Percentiles rank a stretch among this genome's conserved stretches.
phyloP scores from a whole-genome alignment of 2,888 invertebrate species.

The Acanthoscelides obtectus region DNA sequence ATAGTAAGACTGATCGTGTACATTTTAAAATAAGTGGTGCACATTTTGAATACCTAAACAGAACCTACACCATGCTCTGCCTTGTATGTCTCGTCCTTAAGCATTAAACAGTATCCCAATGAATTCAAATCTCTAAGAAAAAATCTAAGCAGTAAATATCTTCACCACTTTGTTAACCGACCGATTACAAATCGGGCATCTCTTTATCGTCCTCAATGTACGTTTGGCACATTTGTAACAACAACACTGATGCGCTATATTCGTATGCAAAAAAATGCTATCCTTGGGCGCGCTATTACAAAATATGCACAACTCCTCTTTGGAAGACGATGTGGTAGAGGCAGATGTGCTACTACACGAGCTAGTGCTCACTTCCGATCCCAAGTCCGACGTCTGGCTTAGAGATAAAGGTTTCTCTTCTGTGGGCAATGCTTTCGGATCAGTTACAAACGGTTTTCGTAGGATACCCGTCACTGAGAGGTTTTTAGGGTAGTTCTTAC shows the following conservation, averaged over 20 bases:
- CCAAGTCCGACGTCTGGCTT: conserved; percentile 21
- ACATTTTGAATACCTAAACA: too few relatives aligned
- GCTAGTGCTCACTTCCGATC: conserved; percentile 17
- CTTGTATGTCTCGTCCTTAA: too few relatives aligned
- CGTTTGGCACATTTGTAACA: conserved; percentile 67
- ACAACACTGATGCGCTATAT: conserved; percentile 63
- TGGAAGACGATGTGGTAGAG: conserved; percentile 4
- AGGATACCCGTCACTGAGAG: background rate
- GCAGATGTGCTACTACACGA: conserved; percentile 1
- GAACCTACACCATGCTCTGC: too few relatives aligned
- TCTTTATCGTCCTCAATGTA: conserved; percentile 58
- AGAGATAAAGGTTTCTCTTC: conserved; percentile 2
- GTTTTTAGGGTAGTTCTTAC: background rate
- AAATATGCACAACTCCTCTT: conserved; percentile 52
- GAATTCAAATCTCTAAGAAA: background rate
- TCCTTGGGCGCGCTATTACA: conserved; percentile 61
- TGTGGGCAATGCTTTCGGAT: background rate
- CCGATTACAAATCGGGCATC: conserved; percentile 67
- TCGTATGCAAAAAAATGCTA: conserved; percentile 64
- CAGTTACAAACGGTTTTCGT: background rate
- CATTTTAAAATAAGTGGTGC: too few relatives aligned
- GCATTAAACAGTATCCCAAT: background rate
- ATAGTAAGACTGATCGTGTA: too few relatives aligned
- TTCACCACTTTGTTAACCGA: conserved; percentile 63
- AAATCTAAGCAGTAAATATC: conserved; percentile 46